A percentile compares a stretch with the other conserved stretches of the same genome.
Conservation (phyloP, 2,888 invertebrate genomes). For the Sericinus montela region DNA sequence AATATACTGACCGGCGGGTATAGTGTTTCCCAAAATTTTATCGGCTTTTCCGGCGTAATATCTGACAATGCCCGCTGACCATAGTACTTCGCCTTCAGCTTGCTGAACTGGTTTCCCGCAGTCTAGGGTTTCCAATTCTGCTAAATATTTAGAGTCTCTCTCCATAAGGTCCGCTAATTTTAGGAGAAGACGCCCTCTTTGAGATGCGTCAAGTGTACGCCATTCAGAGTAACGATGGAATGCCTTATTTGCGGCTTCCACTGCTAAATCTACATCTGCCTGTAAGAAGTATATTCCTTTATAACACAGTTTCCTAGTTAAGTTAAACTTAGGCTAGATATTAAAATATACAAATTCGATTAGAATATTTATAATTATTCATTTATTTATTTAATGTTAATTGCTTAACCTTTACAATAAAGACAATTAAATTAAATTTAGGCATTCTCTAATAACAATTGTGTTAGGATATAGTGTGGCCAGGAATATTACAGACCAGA, state of each 20-base stretch:
- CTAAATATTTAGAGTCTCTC: slow-evolving; percentile 84
- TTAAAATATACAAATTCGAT: too few relatives aligned
- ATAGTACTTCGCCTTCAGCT: slow-evolving; percentile 82
- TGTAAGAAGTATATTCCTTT: slow-evolving; percentile 32
- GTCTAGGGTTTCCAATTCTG: slow-evolving; percentile 94
- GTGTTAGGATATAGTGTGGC: too few relatives aligned
- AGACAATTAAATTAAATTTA: too few relatives aligned
- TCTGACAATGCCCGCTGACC: slow-evolving; percentile 81
- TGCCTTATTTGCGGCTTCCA: slow-evolving; percentile 87
- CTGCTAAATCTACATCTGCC: slow-evolving; percentile 90
- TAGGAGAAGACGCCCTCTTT: slow-evolving; percentile 84
- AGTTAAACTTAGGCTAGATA: too few relatives aligned
- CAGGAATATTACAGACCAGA: too few relatives aligned
- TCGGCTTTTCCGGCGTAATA: slow-evolving; percentile 96
- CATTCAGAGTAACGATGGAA: slow-evolving; percentile 86
- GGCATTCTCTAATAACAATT: too few relatives aligned
- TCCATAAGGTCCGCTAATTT: slow-evolving; percentile 87
- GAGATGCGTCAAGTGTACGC: slow-evolving; percentile 89
- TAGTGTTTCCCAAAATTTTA: slow-evolving; percentile 88
- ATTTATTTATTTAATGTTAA: too few relatives aligned
- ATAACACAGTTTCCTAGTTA: too few relatives aligned
- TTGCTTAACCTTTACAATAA: too few relatives aligned
- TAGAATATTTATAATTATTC: too few relatives aligned
- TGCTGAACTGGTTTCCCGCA: slow-evolving; percentile 92
- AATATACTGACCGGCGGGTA: slow-evolving; percentile 76